Evolutionary conservation across 2,113 vertebrate species (phyloP).

Genomic region (Erythrolamprus reginae): DNA sequence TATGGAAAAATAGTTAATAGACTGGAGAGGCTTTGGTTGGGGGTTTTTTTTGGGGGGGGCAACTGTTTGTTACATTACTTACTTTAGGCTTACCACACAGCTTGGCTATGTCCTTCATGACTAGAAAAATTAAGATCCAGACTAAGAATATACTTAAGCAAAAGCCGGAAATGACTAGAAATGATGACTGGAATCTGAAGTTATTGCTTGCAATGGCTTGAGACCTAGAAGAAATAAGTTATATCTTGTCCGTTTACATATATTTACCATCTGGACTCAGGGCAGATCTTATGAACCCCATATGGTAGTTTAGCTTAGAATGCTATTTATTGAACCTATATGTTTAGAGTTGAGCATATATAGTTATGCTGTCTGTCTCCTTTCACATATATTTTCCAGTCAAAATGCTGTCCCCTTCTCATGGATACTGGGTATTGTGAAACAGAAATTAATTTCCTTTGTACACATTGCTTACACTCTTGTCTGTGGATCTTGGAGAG

Average conservation of each 20-base stretch:
- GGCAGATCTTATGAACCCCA: neutral
- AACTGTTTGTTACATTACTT: neutral
- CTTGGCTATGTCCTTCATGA: neutral
- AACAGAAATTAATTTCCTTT: slow-evolving; percentile 21
- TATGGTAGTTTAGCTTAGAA: neutral
- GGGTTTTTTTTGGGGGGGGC: no score
- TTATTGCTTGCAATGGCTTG: neutral
- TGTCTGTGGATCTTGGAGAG: neutral
- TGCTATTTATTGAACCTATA: neutral
- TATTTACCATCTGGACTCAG: neutral
- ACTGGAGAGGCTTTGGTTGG: neutral
- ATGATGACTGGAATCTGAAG: neutral
- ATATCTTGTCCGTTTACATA: neutral
- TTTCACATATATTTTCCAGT: neutral
- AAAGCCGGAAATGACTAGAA: no score
- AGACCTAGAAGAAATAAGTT: neutral
- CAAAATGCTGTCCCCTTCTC: neutral
- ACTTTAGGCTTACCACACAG: neutral
- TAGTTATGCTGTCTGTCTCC: slow-evolving; percentile 11
- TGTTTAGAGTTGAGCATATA: neutral
- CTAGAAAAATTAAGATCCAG: neutral
- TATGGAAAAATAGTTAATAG: neutral
- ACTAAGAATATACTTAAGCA: neutral
- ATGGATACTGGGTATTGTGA: neutral
- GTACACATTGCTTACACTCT: slow-evolving; percentile 36